phyloP scores from a whole-genome alignment of 1,140 invertebrate species.

The Brachionus paranguensis region DNA sequence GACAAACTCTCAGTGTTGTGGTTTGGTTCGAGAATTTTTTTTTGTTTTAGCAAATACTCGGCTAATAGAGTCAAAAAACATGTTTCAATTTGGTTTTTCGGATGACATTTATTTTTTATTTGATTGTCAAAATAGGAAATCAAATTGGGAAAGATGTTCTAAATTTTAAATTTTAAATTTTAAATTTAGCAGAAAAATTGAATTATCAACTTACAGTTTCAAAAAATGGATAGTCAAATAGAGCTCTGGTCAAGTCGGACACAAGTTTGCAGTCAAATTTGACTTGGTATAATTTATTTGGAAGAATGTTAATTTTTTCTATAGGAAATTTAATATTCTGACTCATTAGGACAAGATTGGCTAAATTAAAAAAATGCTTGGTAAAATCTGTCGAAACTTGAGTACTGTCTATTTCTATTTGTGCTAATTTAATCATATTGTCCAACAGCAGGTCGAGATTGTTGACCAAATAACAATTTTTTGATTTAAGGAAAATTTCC shows the following conservation, averaged over 20 bases:
- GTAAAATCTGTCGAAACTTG: background rate
- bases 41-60: conserved; percentile 19
- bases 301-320: background rate
- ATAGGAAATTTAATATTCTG: conserved; percentile 13
- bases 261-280: conserved; percentile 37
- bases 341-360: background rate
- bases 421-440: background rate
- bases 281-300: conserved; percentile 23
- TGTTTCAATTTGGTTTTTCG: background rate
- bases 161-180: background rate
- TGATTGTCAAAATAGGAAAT: background rate
- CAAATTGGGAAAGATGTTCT: conserved; percentile 20
- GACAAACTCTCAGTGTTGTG: background rate
- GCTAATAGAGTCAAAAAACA: background rate
- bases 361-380: background rate
- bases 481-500: background rate
- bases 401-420: background rate
- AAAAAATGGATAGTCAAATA: conserved; percentile 41
- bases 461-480: conserved; percentile 6
- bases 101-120: background rate
- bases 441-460: background rate
- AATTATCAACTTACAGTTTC: conserved; percentile 22
- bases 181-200: background rate
- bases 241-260: conserved; percentile 38
- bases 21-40: conserved; percentile 1